Evolutionary conservation across 2,888 invertebrate genomes (phyloP).

Genomic region (Polymixis flavicincta): DNA sequence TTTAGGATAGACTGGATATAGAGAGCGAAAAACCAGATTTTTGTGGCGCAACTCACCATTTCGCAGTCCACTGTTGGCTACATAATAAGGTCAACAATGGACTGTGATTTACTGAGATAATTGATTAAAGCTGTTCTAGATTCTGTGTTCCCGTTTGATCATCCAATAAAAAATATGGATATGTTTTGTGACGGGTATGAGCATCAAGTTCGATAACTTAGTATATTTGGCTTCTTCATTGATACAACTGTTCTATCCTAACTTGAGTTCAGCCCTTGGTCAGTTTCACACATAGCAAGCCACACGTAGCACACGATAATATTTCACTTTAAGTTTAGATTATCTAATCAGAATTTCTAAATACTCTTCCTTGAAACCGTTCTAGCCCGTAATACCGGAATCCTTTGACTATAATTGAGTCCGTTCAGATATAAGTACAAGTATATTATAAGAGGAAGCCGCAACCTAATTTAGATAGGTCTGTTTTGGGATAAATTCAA

Average conservation of each 20-base stretch:
- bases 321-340: conserved; percentile 25
- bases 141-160: not conserved
- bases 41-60: not conserved
- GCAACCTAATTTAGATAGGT: conserved; percentile 44
- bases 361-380: conserved; percentile 34
- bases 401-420: conserved; percentile 47
- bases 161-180: not conserved
- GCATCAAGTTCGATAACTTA: not conserved
- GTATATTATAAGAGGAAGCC: conserved; percentile 27
- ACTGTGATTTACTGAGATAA: not conserved
- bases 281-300: not conserved
- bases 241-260: not conserved
- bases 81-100: not conserved
- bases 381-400: conserved; percentile 11
- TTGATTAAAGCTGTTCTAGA: not conserved
- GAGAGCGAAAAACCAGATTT: not conserved
- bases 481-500: conserved; percentile 38
- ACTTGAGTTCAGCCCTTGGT: not conserved
- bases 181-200: not conserved
- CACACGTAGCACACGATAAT: conserved; percentile 1
- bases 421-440: conserved; percentile 9
- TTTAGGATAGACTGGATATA: not conserved
- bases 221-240: not conserved
- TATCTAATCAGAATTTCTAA: conserved; percentile 25
- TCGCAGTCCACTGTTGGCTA: too few relatives aligned